phyloP scores from a whole-genome alignment of 2,888 invertebrate species.

The Diaprepes abbreviatus region DNA sequence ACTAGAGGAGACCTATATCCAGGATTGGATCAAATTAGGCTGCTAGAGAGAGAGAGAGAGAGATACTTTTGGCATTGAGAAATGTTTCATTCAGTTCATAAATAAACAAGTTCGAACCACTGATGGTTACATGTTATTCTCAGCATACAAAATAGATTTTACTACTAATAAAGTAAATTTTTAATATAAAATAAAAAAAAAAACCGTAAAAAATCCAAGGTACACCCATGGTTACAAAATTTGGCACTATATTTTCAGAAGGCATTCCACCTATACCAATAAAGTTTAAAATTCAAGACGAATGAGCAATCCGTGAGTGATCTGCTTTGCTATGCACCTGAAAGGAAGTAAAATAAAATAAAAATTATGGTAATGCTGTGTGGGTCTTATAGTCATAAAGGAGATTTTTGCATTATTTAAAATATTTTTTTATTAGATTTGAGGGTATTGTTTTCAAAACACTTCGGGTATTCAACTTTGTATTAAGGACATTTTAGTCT shows the following conservation, averaged over 20 bases:
- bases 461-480: slow-evolving; percentile 18
- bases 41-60: no score
- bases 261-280: slow-evolving; percentile 7
- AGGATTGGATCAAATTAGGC: no score
- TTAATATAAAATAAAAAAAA: no score
- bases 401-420: slow-evolving; percentile 42
- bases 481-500: no score
- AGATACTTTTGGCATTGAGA: no score
- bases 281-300: slow-evolving; percentile 44
- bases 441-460: slow-evolving; percentile 29
- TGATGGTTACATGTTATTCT: no score
- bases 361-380: slow-evolving; percentile 26
- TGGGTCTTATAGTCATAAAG: slow-evolving; percentile 41
- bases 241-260: slow-evolving; percentile 4
- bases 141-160: no score
- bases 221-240: not conserved
- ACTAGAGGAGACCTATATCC: no score
- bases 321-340: slow-evolving; percentile 45
- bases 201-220: no score
- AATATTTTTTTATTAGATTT: not conserved
- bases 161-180: no score
- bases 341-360: slow-evolving; percentile 45
- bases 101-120: no score
- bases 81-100: no score
- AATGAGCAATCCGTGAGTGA: slow-evolving; percentile 36